Evolutionary conservation across 2,888 invertebrate genomes (phyloP).

Genomic region (Neria commutata): DNA sequence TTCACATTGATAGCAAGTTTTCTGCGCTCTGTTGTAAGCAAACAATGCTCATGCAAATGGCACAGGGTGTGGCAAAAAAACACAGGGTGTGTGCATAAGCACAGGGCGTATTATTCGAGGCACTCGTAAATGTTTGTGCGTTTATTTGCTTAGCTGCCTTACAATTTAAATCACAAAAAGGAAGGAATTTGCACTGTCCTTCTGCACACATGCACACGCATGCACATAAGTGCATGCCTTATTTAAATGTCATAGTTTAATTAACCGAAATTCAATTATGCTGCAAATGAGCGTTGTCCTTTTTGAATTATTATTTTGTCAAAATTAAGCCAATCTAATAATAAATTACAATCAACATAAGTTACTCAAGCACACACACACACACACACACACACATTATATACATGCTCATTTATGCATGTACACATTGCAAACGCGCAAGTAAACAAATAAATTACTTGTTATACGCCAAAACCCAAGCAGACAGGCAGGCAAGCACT

Average conservation of each 20-base stretch:
- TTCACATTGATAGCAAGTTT: too few relatives aligned
- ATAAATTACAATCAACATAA: background rate
- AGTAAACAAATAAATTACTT: background rate
- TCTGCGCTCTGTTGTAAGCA: too few relatives aligned
- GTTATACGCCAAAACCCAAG: too few relatives aligned
- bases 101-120: background rate
- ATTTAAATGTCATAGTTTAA: background rate
- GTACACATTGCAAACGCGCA: too few relatives aligned
- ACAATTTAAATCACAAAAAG: background rate
- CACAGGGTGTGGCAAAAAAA: too few relatives aligned
- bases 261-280: background rate
- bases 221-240: background rate
- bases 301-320: background rate
- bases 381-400: background rate
- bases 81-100: too few relatives aligned
- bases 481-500: background rate
- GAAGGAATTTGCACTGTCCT: too few relatives aligned
- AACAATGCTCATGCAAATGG: too few relatives aligned
- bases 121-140: background rate
- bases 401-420: too few relatives aligned
- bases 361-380: background rate
- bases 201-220: too few relatives aligned
- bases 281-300: background rate
- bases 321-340: background rate
- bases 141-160: background rate